Base-by-base conservation (phyloP, 2,797 vertebrate species). In the Melanotaenia parkinsoni region DNA sequence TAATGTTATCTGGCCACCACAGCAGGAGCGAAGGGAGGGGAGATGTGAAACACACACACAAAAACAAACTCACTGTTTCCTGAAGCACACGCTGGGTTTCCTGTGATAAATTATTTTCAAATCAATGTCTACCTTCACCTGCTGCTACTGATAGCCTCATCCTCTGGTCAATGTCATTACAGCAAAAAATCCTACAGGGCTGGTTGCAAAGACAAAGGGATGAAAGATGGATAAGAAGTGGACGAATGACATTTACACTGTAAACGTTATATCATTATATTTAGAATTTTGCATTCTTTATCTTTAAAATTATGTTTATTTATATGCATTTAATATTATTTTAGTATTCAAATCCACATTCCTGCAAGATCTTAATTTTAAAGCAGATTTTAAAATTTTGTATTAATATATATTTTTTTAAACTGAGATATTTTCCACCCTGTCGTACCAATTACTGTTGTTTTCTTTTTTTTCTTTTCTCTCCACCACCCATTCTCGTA, bases 1-100 rank as follows among this genome's bases (percentile, higher is more conserved):
- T 84, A 82, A 59, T 35, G 82, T 92, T 93, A 93, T 92, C 93
- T 87, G 86, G 68, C 54, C 54, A 0, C 50, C 18, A 57, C 92
- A 93, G 89, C 84, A 79, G 81, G 74, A 72, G 87, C 63, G 28
- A 32, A 56, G 77, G 79, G 77, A 86, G 47, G 80, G 63, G 77
- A 72, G 72, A 57, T 28, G 60, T 35, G 35, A 79, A 67, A 62
- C 74, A 59, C 72, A 59, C 70, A 61, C 74, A 74, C 66, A 76
- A 53, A 82, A 45, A 82, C 70, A 74, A 72, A 70, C 61, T 33
- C 37, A 22, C 76, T 11, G 18, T 68, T 92, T 92, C 91, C 92
- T 92, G 88, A 76, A 80, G 80, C 76, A 76, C 38, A 32, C 28
- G 38, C 79, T 4, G 9, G 32, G 73, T 54, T 90, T 90, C 89